phyloP scores from a whole-genome alignment of 2,113 vertebrate genomes.

The Dascyllus trimaculatus region DNA sequence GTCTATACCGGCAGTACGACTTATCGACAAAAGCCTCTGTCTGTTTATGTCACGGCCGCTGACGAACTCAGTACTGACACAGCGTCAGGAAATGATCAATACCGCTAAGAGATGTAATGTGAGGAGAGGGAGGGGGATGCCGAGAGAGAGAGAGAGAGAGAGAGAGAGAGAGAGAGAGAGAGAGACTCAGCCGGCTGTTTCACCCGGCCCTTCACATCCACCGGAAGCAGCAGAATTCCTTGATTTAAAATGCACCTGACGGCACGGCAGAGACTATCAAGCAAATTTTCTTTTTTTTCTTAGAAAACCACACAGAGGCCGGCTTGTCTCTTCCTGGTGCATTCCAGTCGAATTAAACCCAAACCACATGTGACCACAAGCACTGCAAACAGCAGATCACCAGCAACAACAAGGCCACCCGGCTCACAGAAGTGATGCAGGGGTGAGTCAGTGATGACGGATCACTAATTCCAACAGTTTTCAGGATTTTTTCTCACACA shows the following conservation, averaged over 20 bases:
- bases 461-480: constrained; percentile 2
- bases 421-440: constrained; percentile 57
- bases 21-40: constrained; percentile 66
- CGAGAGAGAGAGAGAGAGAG: no score
- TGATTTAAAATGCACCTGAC: constrained; percentile 41
- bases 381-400: constrained; percentile 43
- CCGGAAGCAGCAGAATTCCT: constrained; percentile 40
- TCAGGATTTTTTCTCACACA: no score
- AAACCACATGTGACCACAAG: constrained; percentile 55
- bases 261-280: constrained; percentile 3
- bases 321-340: constrained; percentile 53
- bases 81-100: constrained; percentile 79
- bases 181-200: neutral
- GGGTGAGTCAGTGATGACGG: constrained; percentile 23
- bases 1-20: constrained; percentile 48
- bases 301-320: constrained; percentile 54
- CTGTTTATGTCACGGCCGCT: constrained; percentile 74
- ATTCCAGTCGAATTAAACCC: constrained; percentile 50
- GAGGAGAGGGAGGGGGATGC: constrained; percentile 16
- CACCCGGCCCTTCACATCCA: constrained; percentile 1
- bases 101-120: constrained; percentile 70
- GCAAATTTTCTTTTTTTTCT: constrained; percentile 19
- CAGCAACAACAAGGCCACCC: constrained; percentile 25
- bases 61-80: constrained; percentile 67
- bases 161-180: neutral